Evolutionary conservation across 1,140 invertebrate species (phyloP), one percentile per base, ranked within the genome.

Genomic region (Neodiprion virginianus): DNA sequence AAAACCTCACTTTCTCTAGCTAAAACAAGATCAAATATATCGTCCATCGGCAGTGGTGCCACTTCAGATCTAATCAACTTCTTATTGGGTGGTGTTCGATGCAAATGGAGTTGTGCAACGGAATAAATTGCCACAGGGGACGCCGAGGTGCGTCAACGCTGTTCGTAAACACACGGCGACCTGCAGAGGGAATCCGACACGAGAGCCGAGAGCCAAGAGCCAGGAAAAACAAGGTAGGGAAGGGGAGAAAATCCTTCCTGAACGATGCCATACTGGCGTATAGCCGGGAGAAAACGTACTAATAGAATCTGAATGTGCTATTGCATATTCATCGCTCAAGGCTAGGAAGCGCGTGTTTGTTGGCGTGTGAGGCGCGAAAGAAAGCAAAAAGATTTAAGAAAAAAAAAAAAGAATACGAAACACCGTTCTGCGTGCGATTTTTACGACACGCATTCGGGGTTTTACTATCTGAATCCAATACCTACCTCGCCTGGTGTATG

Each of bases 51-150:
- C 5, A 40, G 1, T 40, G 53, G 4, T 61, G n/a, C 5, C 8
- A 8, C 53, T 61, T 61, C 53, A 61, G n/a, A 61, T 61, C 11
- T 61, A 61, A 61, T 61, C n/a, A 14, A 61, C 53, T 61, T 61
- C 53, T 61, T 61, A 61, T 61, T 61, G 53, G 53, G 11, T 61
- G n/a, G 53, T 61, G 53, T 61, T 61, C n/a, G 11, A 61, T 61
- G 53, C 53, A 61, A 61, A 61, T 61, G 53, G 5, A 61, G 53
- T 61, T 61, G 11, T 17, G 28, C 28, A 40, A 61, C 53, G 8
- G 53, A 61, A 61, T 61, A 61, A 61, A 61, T 61, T 61, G 53
- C 8, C 53, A 8, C 53, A 3, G 53, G 53, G 53, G 53, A 40
- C 28, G 11, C 53, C n/a, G 53, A 40, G 28, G 5, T 40, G 28